Base-by-base conservation (phyloP, 2,888 invertebrate species). In the Polylopha cassiicola region DNA sequence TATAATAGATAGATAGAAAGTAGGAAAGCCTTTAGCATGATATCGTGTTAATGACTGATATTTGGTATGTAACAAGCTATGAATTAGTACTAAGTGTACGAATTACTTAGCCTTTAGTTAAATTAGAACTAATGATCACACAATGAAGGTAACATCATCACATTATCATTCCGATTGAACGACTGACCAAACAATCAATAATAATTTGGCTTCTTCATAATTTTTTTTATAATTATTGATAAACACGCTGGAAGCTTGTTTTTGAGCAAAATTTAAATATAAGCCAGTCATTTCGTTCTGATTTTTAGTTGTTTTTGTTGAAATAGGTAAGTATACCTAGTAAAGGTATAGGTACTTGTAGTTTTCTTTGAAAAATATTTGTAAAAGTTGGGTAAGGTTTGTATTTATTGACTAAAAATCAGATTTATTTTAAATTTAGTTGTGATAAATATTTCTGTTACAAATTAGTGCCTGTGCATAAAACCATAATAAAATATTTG, bases 1-100 rank as follows among this genome's bases (percentile, higher is more conserved):
- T 39, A 39, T 58, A 67, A 70, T 65, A 72, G 69, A 65, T 66
- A 70, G 72, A 70, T 73, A 56, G 54, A 63, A 58, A 64, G 75
- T 73, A 79, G 78, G 73, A 59, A 81, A 82, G 80, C 81, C 60
- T 69, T 64, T 73, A 81, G 82, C 82, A 78, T 78, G 80, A 81
- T 73, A 58, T 65, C 50, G 73, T 71, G 75, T 58, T 51, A 47
- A 50, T 58, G 53, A 57, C 50, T 56, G 49, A 46, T 47, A 38
- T 43, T 51, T 24, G 22, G 17, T 13, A 30, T 38, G 21, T 28
- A 37, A 43, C 20, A 18, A 37, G 18, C 15, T 32, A 16, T 18
- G 20, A 37, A n/a, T n/a, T n/a, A n/a, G n/a, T n/a, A n/a, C n/a
- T n/a, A n/a, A n/a, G n/a, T n/a, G n/a, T n/a, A n/a, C n/a, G n/a